Evolutionary conservation across 2,888 invertebrate species (phyloP).

Genomic region (Crepidodera aurea): DNA sequence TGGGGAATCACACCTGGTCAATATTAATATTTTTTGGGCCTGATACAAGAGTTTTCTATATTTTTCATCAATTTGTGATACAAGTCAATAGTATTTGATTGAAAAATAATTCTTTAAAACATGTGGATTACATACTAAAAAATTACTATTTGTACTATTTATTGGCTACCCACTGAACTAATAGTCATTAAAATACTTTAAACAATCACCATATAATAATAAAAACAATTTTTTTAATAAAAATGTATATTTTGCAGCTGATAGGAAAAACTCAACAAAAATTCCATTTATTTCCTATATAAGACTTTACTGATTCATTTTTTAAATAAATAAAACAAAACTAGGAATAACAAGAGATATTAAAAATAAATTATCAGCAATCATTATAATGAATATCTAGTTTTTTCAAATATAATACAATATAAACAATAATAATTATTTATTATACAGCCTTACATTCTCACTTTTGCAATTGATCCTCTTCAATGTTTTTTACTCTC

Average conservation of each 20-base stretch:
- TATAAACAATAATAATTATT: slow-evolving; percentile 57
- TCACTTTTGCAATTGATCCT: slow-evolving; percentile 50
- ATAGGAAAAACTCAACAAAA: slow-evolving; percentile 15
- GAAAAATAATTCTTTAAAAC: no score
- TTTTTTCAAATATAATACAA: slow-evolving; percentile 55
- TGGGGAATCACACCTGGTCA: no score
- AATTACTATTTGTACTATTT: no score
- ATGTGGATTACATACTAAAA: no score
- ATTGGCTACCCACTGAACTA: no score
- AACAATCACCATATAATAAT: no score
- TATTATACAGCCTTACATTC: slow-evolving; percentile 60
- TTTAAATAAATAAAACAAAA: slow-evolving; percentile 49
- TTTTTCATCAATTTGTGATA: no score
- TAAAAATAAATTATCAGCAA: slow-evolving; percentile 51
- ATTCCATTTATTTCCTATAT: slow-evolving; percentile 26
- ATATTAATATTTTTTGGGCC: no score
- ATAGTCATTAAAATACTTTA: no score
- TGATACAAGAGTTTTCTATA: no score
- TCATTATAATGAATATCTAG: slow-evolving; percentile 49
- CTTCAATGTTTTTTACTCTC: slow-evolving; percentile 53
- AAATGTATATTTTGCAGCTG: not conserved
- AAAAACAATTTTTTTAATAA: slow-evolving; percentile 4
- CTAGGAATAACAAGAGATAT: slow-evolving; percentile 47
- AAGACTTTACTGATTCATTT: slow-evolving; percentile 46
- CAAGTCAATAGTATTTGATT: no score